Conservation (phyloP, 2,113 vertebrate genomes). For the rabbit (Oryctolagus cuniculus) region DNA sequence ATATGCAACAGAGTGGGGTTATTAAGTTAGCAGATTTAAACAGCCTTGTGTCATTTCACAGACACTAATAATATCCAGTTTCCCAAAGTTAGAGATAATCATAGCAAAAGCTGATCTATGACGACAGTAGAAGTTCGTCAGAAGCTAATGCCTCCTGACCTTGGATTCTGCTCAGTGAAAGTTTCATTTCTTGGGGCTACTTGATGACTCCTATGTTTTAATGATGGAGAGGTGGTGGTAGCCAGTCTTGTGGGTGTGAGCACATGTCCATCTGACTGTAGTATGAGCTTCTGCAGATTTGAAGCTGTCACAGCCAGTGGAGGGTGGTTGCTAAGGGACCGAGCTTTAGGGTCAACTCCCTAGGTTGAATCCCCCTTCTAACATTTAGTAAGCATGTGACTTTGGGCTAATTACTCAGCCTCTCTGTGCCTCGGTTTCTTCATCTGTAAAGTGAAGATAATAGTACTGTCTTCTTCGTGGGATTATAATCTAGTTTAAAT, state of each 20-base stretch:
- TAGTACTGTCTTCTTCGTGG: neutral
- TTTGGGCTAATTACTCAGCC: neutral
- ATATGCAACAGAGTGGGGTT: neutral
- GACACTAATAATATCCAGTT: neutral
- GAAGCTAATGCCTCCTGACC: neutral
- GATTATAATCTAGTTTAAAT: constrained; percentile 27
- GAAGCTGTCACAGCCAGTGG: neutral
- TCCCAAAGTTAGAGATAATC: neutral
- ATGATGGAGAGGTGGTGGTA: neutral
- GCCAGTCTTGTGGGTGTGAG: neutral
- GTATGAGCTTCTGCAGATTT: neutral
- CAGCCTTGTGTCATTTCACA: neutral
- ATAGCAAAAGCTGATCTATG: neutral
- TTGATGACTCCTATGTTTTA: neutral
- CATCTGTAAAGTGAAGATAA: neutral
- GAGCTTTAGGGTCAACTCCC: neutral
- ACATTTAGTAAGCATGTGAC: neutral
- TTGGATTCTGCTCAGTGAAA: neutral
- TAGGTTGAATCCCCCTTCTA: neutral
- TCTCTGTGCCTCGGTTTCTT: neutral
- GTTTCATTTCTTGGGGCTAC: neutral
- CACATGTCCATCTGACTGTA: neutral
- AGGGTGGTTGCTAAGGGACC: neutral
- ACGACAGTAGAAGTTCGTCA: neutral
- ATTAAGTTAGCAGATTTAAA: neutral